Conservation (phyloP, 1,140 invertebrate species). For the Philotrypesis tridentata region DNA sequence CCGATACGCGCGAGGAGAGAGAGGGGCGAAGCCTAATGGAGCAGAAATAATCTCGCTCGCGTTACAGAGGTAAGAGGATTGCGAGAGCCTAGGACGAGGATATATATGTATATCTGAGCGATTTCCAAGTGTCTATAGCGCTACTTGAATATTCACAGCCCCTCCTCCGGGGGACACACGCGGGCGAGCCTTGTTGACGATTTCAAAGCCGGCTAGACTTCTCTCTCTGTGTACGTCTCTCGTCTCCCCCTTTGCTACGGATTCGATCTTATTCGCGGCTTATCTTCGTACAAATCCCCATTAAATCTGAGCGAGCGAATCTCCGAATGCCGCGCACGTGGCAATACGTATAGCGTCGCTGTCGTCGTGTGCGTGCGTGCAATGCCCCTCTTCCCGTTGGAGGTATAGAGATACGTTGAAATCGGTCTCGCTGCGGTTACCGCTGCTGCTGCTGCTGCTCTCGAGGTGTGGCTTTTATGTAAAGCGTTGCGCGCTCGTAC, state of each 20-base stretch:
- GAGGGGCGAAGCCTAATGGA: slow-evolving; percentile 20
- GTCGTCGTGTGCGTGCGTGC: too few species aligned
- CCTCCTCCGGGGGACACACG: not conserved
- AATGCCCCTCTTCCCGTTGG: too few species aligned
- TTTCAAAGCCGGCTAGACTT: not conserved
- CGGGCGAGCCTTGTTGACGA: not conserved
- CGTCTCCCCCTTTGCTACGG: not conserved
- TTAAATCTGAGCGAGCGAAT: slow-evolving; percentile 53
- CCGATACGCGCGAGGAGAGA: not conserved
- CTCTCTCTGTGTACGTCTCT: not conserved
- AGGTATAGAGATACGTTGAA: too few species aligned
- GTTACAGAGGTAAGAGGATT: slow-evolving; percentile 24
- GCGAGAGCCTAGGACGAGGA: not conserved
- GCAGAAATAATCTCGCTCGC: slow-evolving; percentile 22
- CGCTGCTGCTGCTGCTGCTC: not conserved
- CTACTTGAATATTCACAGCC: not conserved
- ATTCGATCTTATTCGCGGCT: slow-evolving; percentile 59
- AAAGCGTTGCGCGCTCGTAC: not conserved
- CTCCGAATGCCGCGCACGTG: slow-evolving; percentile 18
- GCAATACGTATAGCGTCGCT: not conserved
- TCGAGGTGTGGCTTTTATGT: slow-evolving; percentile 15
- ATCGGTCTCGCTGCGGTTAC: too few species aligned
- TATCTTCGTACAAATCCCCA: slow-evolving; percentile 59
- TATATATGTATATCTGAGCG: not conserved
- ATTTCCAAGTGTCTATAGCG: not conserved